These are phyloP conservation scores for Nowickia ferox DNA, from an alignment of 2,888 invertebrate genomes.

Conservation along the genomic window DNA sequence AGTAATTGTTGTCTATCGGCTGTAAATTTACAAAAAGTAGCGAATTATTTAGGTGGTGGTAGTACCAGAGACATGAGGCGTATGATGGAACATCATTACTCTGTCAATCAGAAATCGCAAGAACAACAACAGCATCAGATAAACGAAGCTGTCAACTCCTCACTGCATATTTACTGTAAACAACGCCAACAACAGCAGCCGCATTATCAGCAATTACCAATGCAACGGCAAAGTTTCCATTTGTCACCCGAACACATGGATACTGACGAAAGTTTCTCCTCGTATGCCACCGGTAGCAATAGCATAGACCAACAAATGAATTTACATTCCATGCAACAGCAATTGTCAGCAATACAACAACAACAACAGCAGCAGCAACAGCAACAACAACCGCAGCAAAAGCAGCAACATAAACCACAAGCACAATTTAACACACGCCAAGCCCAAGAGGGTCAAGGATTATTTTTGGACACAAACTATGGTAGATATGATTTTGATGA, in stretches of 20 bases:
- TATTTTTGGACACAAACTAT: conserved; percentile 82
- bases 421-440: conserved; percentile 66
- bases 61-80: conserved; percentile 76
- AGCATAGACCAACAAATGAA: conserved; percentile 53
- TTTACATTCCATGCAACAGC: conserved; percentile 67
- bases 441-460: conserved; percentile 73
- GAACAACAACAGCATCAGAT: conserved; percentile 41
- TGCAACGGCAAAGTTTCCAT: conserved; percentile 68
- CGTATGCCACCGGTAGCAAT: conserved; percentile 39
- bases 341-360: conserved; percentile 58
- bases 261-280: conserved; percentile 77
- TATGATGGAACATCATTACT: conserved; percentile 69
- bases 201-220: conserved; percentile 73
- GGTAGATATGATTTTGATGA: conserved; percentile 77
- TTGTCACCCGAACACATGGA: conserved; percentile 77
- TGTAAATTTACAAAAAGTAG: conserved; percentile 60
- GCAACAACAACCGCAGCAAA: conserved; percentile 65
- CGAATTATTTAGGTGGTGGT: conserved; percentile 78
- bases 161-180: conserved; percentile 77
- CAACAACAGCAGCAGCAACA: conserved; percentile 64
- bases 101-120: conserved; percentile 36
- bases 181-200: conserved; percentile 75
- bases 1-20: conserved; percentile 79
- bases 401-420: conserved; percentile 73
- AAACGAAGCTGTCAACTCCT: conserved; percentile 68